Conservation (phyloP, 2,797 vertebrate genomes). For the Falco novaeseelandiae region DNA sequence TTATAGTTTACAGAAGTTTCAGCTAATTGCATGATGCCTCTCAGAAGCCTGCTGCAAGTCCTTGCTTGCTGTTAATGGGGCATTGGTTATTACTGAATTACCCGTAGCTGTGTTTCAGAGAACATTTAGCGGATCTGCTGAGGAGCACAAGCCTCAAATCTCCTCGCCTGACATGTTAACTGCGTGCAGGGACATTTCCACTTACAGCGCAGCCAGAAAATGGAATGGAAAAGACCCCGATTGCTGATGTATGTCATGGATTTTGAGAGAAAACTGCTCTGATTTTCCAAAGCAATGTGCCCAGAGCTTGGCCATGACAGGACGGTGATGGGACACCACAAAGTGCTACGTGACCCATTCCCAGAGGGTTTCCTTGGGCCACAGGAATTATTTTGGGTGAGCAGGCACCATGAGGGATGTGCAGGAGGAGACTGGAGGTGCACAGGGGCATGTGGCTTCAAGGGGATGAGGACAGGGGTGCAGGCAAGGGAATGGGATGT, state of each 20-base stretch:
- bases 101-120: not conserved
- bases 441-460: accelerated
- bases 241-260: not conserved
- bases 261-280: not conserved
- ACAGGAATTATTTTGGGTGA: not conserved
- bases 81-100: not conserved
- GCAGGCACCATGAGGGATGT: not conserved
- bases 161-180: not conserved
- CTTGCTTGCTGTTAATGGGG: not conserved
- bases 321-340: not conserved
- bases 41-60: not conserved
- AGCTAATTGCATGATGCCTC: not conserved
- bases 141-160: not conserved
- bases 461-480: accelerated
- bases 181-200: not conserved
- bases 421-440: not conserved
- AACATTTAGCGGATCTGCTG: not conserved
- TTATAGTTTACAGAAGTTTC: constrained; percentile 15
- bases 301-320: accelerated
- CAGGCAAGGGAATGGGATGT: not conserved
- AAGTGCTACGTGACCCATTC: not conserved
- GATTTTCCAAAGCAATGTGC: not conserved
- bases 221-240: not conserved
- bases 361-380: not conserved
- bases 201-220: not conserved